Evolutionary conservation across 1,140 invertebrate genomes (phyloP).

Genomic region (Ips nitidus): DNA sequence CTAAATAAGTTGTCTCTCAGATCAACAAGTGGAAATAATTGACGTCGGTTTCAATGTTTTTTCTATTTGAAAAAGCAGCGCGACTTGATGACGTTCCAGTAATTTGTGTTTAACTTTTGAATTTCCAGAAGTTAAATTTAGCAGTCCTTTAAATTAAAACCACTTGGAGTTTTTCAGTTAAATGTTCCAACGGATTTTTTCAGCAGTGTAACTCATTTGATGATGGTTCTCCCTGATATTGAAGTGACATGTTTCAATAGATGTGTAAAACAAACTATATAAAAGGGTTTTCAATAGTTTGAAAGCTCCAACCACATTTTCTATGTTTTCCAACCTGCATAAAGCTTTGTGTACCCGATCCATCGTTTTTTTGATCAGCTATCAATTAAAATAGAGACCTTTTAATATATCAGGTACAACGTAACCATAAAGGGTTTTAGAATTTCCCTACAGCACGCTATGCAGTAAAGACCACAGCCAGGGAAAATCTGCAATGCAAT

Average conservation of each 20-base stretch:
- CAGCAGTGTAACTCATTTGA: background rate
- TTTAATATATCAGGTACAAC: too few species aligned
- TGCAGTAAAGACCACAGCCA: background rate
- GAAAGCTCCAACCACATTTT: too few species aligned
- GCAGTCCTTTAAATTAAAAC: background rate
- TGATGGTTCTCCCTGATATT: background rate
- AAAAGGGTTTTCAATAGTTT: too few species aligned
- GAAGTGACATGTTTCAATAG: too few species aligned
- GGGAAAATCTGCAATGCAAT: slow-evolving; percentile 27
- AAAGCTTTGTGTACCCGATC: too few species aligned
- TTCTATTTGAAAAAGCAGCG: background rate
- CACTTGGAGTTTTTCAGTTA: background rate
- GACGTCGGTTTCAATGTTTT: slow-evolving; percentile 6
- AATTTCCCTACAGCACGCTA: background rate
- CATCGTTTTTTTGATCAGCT: too few species aligned
- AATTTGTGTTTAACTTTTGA: background rate
- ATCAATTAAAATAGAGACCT: too few species aligned
- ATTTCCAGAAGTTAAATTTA: background rate
- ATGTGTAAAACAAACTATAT: too few species aligned
- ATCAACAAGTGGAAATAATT: slow-evolving; percentile 24
- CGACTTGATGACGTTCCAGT: slow-evolving; percentile 2
- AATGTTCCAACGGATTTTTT: background rate
- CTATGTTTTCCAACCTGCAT: too few species aligned
- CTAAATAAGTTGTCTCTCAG: slow-evolving; percentile 13
- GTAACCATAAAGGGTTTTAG: background rate